These are phyloP conservation scores for Delia radicum DNA, from an alignment of 1,140 invertebrate genomes.

Conservation along the genomic window DNA sequence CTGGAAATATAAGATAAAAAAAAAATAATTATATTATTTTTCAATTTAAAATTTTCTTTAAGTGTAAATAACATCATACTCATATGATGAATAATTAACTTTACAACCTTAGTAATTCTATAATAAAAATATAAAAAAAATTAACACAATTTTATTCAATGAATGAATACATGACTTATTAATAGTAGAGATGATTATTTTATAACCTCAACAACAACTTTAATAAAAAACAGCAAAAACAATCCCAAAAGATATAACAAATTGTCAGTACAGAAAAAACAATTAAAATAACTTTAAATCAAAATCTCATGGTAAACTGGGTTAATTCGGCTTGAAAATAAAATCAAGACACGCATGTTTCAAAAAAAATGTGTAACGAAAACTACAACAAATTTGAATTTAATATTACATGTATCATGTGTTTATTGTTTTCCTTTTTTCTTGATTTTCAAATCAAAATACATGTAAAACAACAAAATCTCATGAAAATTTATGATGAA, in stretches of 20 bases:
- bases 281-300: not conserved
- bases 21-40: too few species aligned
- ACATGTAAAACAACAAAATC: not conserved
- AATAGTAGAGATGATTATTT: not conserved
- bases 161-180: not conserved
- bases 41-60: too few species aligned
- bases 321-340: not conserved
- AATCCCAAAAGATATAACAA: not conserved
- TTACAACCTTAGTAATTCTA: conserved; percentile 1
- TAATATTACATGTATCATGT: not conserved
- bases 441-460: too few species aligned
- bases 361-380: not conserved
- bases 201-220: not conserved
- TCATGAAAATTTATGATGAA: not conserved
- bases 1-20: too few species aligned
- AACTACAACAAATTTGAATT: not conserved
- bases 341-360: not conserved
- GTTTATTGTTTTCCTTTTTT: not conserved
- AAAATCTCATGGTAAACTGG: not conserved
- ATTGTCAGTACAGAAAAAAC: not conserved
- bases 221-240: too few species aligned
- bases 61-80: not conserved
- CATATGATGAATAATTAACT: conserved; percentile 2
- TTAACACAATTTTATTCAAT: not conserved
- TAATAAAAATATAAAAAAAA: not conserved